Base-by-base conservation (phyloP, 2,888 invertebrate species). In the Elysia crispata region DNA sequence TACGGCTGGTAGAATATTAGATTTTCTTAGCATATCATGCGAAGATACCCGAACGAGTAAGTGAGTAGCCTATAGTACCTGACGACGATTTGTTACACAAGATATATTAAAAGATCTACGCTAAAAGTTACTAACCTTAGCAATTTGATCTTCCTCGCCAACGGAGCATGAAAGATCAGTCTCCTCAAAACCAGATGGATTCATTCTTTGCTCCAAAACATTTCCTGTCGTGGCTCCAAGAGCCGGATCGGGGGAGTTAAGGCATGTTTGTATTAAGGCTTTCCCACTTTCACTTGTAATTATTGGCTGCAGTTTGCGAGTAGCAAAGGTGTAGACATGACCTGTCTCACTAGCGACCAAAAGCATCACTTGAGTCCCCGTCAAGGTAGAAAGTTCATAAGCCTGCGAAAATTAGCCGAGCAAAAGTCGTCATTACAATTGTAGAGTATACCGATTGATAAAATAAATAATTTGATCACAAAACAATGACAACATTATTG, bases 311-410 rank as follows among this genome's bases (percentile, higher is more conserved):
- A 99, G 94, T 86, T 93, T 91, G 87, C 98, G 95, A 87, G 99
- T 99, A 84, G 99, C 99, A 94, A 99, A 99, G 84, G 99, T 99
- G 94, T 99, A 99, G 90, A 99, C 99, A 94, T 99, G 99, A 77
- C 99, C 99, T 28, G 99, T 99, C 93, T 98, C 99, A 85, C 97
- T 98, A 83, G 99, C 99, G 86, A 99, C 99, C 91, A 99, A 94
- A 89, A 99, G 94, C 99, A 99, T 99, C 93, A 99, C 99, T 94
- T 99, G 99, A 54, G 99, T 99, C 77, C 99, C 99, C 85, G 99
- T 99, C 92, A 99, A 93, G 87, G 99, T 99, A 83, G 99, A 98
- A 90, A 99, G 94, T 94, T 99, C 99, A 94, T 99, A 99, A 81
- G 99, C 99, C 99, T 99, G 95, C 15, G 94, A 31, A 30, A 50